phyloP scores from a whole-genome alignment of 2,113 vertebrate species.

The Polypterus senegalus region DNA sequence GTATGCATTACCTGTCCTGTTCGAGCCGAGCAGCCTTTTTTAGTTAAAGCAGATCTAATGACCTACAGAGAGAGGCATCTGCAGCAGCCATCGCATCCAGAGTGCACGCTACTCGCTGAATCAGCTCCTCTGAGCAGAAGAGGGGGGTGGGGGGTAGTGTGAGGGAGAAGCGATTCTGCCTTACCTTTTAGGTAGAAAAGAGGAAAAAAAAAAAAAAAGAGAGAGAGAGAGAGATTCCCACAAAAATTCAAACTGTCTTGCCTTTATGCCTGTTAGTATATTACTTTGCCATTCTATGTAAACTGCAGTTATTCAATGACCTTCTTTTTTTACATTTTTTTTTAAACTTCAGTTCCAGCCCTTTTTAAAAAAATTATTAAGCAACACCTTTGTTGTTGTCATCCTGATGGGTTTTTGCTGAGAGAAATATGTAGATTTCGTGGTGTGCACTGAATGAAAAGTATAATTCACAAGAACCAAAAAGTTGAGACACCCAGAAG shows the following conservation, averaged over 20 bases:
- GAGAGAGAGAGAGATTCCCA: no score
- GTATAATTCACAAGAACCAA: conserved; percentile 36
- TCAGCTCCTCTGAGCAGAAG: conserved; percentile 72
- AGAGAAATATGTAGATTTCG: conserved; percentile 17
- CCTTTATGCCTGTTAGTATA: no score
- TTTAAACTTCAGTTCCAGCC: conserved; percentile 13
- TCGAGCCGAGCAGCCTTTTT: conserved; percentile 54
- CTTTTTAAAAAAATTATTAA: conserved; percentile 21
- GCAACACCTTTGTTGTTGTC: not conserved
- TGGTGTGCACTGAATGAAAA: conserved; percentile 22
- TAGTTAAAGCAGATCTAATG: conserved; percentile 67
- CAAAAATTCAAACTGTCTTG: no score
- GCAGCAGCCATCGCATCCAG: conserved; percentile 75
- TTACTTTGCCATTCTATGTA: no score
- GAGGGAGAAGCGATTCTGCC: conserved; percentile 41
- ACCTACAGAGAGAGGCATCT: conserved; percentile 76
- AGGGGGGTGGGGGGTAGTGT: conserved; percentile 26
- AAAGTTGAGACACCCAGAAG: conserved; percentile 35
- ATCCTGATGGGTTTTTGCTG: conserved; percentile 2
- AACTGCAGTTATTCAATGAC: no score
- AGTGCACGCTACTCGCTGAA: conserved; percentile 71
- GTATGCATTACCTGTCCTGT: conserved; percentile 73
- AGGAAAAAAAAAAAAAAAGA: conserved; percentile 27
- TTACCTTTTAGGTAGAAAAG: conserved; percentile 53
- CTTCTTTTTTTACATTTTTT: not conserved